These are phyloP conservation scores for Brachyistius frenatus DNA, from an alignment of 2,113 vertebrate genomes.

Conservation along the genomic window DNA sequence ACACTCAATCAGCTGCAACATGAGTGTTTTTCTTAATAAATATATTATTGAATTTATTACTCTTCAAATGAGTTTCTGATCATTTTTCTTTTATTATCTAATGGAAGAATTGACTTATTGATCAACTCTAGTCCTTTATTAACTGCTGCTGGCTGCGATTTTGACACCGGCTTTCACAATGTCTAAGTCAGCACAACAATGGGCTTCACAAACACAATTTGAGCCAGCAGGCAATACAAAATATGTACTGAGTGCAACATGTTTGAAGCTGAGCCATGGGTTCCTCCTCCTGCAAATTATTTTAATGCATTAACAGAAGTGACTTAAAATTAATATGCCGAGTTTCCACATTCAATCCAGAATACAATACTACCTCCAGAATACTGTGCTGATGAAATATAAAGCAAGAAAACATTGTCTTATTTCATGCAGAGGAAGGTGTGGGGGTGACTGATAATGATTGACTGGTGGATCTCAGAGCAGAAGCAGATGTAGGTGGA, in stretches of 20 bases:
- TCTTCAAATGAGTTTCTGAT: too few species aligned
- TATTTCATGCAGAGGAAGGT: not conserved
- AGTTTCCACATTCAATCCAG: slow-evolving; percentile 33
- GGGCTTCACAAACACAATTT: slow-evolving; percentile 51
- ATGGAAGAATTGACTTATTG: too few species aligned
- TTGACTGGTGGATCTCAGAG: slow-evolving; percentile 2
- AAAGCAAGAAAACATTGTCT: not conserved
- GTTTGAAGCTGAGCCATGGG: slow-evolving; percentile 49
- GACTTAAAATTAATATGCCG: slow-evolving; percentile 40
- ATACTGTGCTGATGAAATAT: slow-evolving; percentile 13
- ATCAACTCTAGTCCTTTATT: too few species aligned
- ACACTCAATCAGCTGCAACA: too few species aligned
- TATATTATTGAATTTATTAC: too few species aligned
- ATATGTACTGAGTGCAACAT: slow-evolving; percentile 38
- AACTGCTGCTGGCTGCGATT: not conserved
- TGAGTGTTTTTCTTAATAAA: too few species aligned
- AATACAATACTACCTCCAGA: not conserved
- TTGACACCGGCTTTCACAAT: slow-evolving; percentile 55
- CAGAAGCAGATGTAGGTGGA: slow-evolving; percentile 54
- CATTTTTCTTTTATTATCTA: too few species aligned
- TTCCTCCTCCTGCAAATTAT: slow-evolving; percentile 43
- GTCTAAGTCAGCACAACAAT: slow-evolving; percentile 58
- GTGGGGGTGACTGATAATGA: slow-evolving; percentile 20
- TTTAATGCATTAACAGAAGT: slow-evolving; percentile 59
- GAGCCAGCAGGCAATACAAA: slow-evolving; percentile 50